Evolutionary conservation across 1,140 invertebrate genomes (phyloP).

Genomic region (Potamilus streckersoni): DNA sequence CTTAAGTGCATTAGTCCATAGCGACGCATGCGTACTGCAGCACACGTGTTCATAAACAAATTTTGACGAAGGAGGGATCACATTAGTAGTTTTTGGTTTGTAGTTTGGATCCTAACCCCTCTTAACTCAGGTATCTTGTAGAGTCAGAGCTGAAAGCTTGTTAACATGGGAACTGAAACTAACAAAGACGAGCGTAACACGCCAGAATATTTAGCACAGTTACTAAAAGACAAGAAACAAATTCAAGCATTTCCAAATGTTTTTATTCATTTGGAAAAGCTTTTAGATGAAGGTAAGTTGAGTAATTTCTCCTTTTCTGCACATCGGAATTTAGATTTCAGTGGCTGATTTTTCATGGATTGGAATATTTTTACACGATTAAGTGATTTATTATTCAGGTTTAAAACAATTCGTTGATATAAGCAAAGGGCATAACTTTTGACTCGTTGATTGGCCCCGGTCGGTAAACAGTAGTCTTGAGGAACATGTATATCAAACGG

Average conservation of each 20-base stretch:
- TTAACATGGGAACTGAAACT: constrained; percentile 65
- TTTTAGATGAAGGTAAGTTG: constrained; percentile 97
- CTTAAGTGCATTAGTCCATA: constrained; percentile 42
- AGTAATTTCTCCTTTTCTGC: background rate
- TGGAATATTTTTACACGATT: too few species aligned
- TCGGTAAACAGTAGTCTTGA: too few species aligned
- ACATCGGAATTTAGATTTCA: too few species aligned
- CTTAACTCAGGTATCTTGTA: constrained; percentile 57
- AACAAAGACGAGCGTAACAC: constrained; percentile 66
- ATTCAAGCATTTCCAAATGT: constrained; percentile 99
- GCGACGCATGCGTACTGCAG: constrained; percentile 58
- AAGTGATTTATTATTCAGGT: too few species aligned
- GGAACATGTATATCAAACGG: too few species aligned
- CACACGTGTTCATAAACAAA: constrained; percentile 67
- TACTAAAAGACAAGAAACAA: constrained; percentile 99
- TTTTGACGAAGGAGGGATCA: constrained; percentile 57
- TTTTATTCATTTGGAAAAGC: constrained; percentile 98
- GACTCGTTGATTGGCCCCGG: too few species aligned
- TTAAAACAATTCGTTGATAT: too few species aligned
- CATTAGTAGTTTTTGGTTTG: constrained; percentile 48
- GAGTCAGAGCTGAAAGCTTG: constrained; percentile 51
- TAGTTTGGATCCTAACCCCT: constrained; percentile 61
- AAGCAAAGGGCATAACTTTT: too few species aligned
- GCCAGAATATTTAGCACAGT: constrained; percentile 98
- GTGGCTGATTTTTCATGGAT: too few species aligned